A percentile compares a stretch with the other conserved stretches of the same genome.
Conservation (phyloP, 2,888 invertebrate genomes). For the Holacanthella duospinosa region DNA sequence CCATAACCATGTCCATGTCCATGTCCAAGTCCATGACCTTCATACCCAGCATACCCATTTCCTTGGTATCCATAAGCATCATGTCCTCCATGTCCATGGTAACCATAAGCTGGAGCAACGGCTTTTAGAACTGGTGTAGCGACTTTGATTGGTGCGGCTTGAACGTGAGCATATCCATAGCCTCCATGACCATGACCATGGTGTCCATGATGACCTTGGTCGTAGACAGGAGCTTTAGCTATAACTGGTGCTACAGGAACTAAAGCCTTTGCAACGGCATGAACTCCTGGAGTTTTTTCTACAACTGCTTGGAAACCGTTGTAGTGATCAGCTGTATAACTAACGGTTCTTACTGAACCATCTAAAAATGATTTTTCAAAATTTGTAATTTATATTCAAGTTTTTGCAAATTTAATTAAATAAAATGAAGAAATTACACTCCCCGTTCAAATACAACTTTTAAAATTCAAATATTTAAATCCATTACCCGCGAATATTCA, state of each 20-base stretch:
- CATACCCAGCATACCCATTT: neutral
- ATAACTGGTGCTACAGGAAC: slow-evolving; percentile 16
- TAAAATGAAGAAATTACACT: too few species aligned
- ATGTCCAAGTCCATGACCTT: neutral
- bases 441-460: neutral
- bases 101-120: neutral
- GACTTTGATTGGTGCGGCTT: neutral
- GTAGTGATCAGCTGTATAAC: slow-evolving; percentile 15
- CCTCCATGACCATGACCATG: slow-evolving; percentile 11
- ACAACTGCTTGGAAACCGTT: slow-evolving; percentile 20
- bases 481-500: too few species aligned
- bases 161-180: slow-evolving; percentile 7
- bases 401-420: too few species aligned
- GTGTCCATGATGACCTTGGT: neutral
- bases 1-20: slow-evolving; percentile 7
- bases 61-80: neutral
- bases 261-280: slow-evolving; percentile 14
- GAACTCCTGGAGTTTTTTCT: slow-evolving; percentile 14
- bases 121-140: slow-evolving; percentile 16
- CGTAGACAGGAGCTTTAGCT: slow-evolving; percentile 4
- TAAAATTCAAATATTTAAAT: neutral
- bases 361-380: too few species aligned
- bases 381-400: too few species aligned
- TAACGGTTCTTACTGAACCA: slow-evolving; percentile 13
- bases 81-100: neutral